Conservation (phyloP, 2,888 invertebrate species). For the Melanophora roralis region DNA sequence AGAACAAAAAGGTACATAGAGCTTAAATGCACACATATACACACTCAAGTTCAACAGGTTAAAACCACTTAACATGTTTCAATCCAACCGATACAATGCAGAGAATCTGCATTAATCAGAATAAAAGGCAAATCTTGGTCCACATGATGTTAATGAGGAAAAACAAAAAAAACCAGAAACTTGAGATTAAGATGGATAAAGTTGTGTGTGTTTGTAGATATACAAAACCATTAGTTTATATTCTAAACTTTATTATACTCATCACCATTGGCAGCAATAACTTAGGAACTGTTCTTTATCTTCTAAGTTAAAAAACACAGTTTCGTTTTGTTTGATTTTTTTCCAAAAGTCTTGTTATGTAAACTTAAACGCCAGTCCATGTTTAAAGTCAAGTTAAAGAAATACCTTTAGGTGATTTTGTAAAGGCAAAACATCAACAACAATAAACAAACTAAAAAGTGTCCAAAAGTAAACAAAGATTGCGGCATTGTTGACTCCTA, state of each 20-base stretch:
- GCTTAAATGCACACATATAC: slow-evolving; percentile 38
- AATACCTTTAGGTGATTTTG: background rate
- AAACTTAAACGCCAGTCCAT: slow-evolving; percentile 33
- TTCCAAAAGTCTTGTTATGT: background rate
- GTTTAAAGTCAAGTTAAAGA: background rate
- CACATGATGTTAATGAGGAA: slow-evolving; percentile 19
- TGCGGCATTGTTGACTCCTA: slow-evolving; percentile 73
- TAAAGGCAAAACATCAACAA: background rate
- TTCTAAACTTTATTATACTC: slow-evolving; percentile 22
- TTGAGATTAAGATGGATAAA: slow-evolving; percentile 25
- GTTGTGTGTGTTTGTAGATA: slow-evolving; percentile 11
- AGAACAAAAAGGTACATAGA: slow-evolving; percentile 8
- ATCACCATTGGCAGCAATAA: slow-evolving; percentile 44
- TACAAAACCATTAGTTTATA: slow-evolving; percentile 14
- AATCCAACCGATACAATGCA: slow-evolving; percentile 26
- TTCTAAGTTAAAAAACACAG: background rate
- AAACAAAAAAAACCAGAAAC: slow-evolving; percentile 21
- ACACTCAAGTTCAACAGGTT: slow-evolving; percentile 54
- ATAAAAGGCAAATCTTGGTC: background rate
- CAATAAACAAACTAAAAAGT: slow-evolving; percentile 50
- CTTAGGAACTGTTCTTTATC: slow-evolving; percentile 7
- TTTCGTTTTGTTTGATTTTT: background rate
- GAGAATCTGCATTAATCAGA: slow-evolving; percentile 28
- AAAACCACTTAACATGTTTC: slow-evolving; percentile 57
- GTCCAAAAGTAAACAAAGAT: slow-evolving; percentile 65